Evolutionary conservation across 2,113 vertebrate genomes (phyloP), one percentile per base, ranked within the genome.

Genomic region (Gnathonemus longibarbis): DNA sequence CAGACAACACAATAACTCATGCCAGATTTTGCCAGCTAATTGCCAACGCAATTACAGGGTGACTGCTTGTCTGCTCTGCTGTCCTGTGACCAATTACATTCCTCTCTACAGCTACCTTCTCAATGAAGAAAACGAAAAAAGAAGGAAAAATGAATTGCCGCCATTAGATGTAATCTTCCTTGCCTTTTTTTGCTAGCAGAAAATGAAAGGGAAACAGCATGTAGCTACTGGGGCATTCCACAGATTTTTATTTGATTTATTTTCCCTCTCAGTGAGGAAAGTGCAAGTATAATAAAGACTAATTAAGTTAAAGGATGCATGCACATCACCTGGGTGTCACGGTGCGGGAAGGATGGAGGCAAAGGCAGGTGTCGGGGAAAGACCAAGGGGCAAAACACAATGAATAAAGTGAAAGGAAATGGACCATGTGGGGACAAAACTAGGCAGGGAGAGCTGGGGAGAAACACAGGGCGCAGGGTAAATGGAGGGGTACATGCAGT

Each of bases 261-360:
- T 87, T 53, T 49, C n/a, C 85, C 27, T 53, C 42, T 88, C 89
- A 89, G 86, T 1, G 70, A 91, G 87, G 53, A 86, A 89, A 90
- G 77, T 91, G 85, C 88, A 92, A 93, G 74, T 91, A 92, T 94
- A 94, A 96, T 95, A 94, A 95, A 94, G 94, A 93, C 93, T 94
- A 96, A 96, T 96, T 95, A 94, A 93, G 94, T 92, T 92, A 90
- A 92, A 89, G 90, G 89, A 91, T 91, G 91, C 90, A 90, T 93
- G 92, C 84, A 58, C 62, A 91, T 91, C 91, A 91, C 92, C 92
- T 56, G 53, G 53, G 53, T 21, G 17, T 53, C 52, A 53, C 1
- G 52, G 52, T 21, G 5, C 5, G 4, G 52, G 52, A 53, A 53
- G 52, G 17, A 53, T 21, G 52, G 52, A 53, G 17, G 15, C 50